Evolutionary conservation across 2,113 vertebrate species (phyloP).

Genomic region (Pseudopipra pipra): DNA sequence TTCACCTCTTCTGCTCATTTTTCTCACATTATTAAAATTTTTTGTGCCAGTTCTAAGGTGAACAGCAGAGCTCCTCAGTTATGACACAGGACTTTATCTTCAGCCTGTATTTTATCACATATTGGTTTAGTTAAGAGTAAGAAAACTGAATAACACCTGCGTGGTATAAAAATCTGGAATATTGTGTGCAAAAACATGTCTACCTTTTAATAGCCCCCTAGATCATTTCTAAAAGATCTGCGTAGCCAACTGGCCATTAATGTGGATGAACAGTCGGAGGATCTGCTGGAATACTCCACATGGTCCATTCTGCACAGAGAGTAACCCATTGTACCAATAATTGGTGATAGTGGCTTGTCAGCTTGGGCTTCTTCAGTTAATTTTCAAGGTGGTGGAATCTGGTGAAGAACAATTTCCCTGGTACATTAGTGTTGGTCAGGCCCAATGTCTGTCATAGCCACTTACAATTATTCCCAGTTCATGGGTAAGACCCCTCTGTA

Average conservation of each 20-base stretch:
- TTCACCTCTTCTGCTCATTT: background rate
- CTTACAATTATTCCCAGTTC: conserved; percentile 2
- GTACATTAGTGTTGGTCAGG: background rate
- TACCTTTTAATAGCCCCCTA: background rate
- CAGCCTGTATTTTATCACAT: background rate
- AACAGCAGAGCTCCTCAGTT: background rate
- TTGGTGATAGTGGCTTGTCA: background rate
- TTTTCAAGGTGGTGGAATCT: background rate
- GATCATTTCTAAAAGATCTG: background rate
- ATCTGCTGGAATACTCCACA: background rate
- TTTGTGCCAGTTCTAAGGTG: background rate
- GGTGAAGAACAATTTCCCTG: background rate
- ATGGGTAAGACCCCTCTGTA: background rate
- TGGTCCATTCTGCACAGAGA: accelerated
- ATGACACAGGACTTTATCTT: accelerated
- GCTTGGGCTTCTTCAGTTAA: background rate
- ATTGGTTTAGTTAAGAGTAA: background rate
- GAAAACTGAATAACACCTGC: accelerated
- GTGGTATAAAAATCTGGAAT: background rate
- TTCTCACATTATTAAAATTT: accelerated
- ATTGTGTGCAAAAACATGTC: background rate
- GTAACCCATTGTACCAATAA: background rate
- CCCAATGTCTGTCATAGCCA: background rate
- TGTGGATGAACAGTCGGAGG: background rate
- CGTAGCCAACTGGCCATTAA: accelerated